phyloP scores from a whole-genome alignment of 2,797 vertebrate genomes.

The Betta splendens region DNA sequence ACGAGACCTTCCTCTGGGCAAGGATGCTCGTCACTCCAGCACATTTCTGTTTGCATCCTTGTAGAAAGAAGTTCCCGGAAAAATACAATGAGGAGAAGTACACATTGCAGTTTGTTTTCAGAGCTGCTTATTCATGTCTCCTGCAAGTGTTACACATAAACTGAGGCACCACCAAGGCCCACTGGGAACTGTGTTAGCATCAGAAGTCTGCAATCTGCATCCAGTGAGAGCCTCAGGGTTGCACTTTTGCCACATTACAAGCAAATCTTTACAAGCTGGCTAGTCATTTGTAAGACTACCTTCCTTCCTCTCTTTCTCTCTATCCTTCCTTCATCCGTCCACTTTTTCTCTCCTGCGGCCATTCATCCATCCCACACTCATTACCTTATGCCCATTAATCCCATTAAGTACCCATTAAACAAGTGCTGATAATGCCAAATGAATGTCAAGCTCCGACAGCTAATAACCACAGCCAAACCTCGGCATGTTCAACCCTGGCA shows the following conservation, averaged over 20 bases:
- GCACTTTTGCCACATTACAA: slow-evolving; percentile 35
- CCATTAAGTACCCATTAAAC: slow-evolving; percentile 83
- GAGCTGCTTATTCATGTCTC: slow-evolving; percentile 46
- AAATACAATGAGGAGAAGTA: slow-evolving; percentile 1
- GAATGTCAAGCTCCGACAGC: slow-evolving; percentile 74
- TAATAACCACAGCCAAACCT: slow-evolving; percentile 69
- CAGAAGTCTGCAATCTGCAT: slow-evolving; percentile 22
- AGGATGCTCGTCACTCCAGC: slow-evolving; percentile 21
- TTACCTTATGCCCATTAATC: slow-evolving; percentile 80
- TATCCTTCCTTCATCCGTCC: slow-evolving; percentile 11
- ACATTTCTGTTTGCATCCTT: slow-evolving; percentile 26
- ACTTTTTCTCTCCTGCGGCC: slow-evolving; percentile 11
- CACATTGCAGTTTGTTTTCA: slow-evolving; percentile 22
- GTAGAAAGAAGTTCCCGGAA: slow-evolving; percentile 11
- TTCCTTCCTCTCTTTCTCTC: slow-evolving; percentile 9
- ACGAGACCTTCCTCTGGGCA: slow-evolving; percentile 42
- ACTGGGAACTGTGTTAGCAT: slow-evolving; percentile 47
- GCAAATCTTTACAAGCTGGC: slow-evolving; percentile 45
- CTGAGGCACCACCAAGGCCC: slow-evolving; percentile 28
- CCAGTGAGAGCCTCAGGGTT: slow-evolving; percentile 21
- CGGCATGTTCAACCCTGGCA: slow-evolving; percentile 50
- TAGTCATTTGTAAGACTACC: slow-evolving; percentile 36
- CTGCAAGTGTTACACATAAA: slow-evolving; percentile 42
- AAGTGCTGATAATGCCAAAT: slow-evolving; percentile 80
- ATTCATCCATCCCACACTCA: slow-evolving; percentile 64